phyloP scores from a whole-genome alignment of 2,888 invertebrate species.

The Nymphalis urticae region DNA sequence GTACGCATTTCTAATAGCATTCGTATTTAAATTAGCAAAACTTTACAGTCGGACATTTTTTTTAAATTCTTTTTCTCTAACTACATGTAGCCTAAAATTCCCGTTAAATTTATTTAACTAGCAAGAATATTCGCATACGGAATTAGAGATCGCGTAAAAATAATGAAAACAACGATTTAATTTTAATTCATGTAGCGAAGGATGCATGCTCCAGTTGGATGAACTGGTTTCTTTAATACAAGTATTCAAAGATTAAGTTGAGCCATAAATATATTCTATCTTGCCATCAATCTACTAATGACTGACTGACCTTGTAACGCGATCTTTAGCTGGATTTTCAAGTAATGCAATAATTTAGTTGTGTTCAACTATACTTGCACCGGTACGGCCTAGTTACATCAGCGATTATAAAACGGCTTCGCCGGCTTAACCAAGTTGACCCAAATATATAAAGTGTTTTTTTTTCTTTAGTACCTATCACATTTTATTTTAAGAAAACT shows the following conservation, averaged over 20 bases:
- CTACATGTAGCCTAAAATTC: background rate
- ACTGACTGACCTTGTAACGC: conserved; percentile 26
- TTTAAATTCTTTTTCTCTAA: background rate
- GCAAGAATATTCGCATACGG: conserved; percentile 7
- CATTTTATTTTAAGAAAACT: too few species aligned
- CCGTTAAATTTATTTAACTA: background rate
- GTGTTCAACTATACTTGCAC: conserved; percentile 11
- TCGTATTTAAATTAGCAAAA: background rate
- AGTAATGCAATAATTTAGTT: conserved; percentile 11
- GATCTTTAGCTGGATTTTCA: conserved; percentile 23
- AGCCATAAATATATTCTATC: conserved; percentile 32
- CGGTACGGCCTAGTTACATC: conserved; percentile 28
- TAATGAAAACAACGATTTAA: background rate
- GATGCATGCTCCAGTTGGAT: conserved; percentile 29
- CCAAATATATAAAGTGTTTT: conserved; percentile 19
- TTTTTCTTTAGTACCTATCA: conserved; percentile 6
- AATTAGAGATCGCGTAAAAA: conserved; percentile 4
- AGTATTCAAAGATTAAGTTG: conserved; percentile 17
- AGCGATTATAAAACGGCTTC: conserved; percentile 27
- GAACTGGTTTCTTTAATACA: conserved; percentile 21
- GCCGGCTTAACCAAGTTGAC: conserved; percentile 18
- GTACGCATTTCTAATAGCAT: too few species aligned
- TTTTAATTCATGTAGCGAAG: conserved; percentile 17
- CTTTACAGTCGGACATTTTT: background rate
- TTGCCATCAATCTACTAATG: conserved; percentile 28